phyloP scores from a whole-genome alignment of 2,888 invertebrate genomes.

The Digitonthophagus gazella region DNA sequence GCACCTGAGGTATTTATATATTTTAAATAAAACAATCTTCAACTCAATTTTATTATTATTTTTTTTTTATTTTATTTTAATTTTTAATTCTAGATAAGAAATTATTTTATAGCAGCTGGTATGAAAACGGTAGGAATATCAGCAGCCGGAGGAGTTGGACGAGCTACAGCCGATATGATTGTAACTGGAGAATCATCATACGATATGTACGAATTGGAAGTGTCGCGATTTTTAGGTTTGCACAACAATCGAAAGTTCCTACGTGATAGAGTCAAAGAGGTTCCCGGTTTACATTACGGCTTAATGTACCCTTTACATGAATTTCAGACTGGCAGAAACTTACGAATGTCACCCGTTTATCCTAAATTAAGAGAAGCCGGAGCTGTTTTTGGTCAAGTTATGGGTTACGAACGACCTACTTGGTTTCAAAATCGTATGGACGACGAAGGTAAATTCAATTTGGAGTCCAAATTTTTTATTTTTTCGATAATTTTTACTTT shows the following conservation, averaged over 20 bases:
- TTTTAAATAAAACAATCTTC: too few relatives aligned
- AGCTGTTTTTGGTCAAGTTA: slow-evolving; percentile 94
- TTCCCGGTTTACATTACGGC: slow-evolving; percentile 85
- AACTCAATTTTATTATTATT: neutral
- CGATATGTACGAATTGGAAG: slow-evolving; percentile 87
- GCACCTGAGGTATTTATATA: slow-evolving; percentile 83
- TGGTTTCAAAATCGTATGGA: slow-evolving; percentile 72
- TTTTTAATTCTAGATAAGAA: slow-evolving; percentile 62
- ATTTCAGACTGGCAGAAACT: slow-evolving; percentile 82
- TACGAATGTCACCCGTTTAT: slow-evolving; percentile 93
- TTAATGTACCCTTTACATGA: slow-evolving; percentile 82
- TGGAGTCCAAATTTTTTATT: neutral
- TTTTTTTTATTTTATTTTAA: neutral
- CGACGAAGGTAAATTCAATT: slow-evolving; percentile 41
- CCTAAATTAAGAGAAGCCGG: slow-evolving; percentile 87
- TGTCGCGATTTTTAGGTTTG: slow-evolving; percentile 84
- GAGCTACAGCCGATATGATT: slow-evolving; percentile 84
- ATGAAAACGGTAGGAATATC: slow-evolving; percentile 96
- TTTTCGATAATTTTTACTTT: slow-evolving; percentile 1
- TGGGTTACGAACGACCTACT: slow-evolving; percentile 95
- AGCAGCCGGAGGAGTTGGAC: slow-evolving; percentile 93
- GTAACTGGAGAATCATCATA: slow-evolving; percentile 75
- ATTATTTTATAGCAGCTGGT: slow-evolving; percentile 91
- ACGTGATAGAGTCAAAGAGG: slow-evolving; percentile 86
- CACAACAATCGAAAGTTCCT: slow-evolving; percentile 95